phyloP scores from a whole-genome alignment of 1,140 invertebrate genomes.

The Caenorhabditis inopinata region DNA sequence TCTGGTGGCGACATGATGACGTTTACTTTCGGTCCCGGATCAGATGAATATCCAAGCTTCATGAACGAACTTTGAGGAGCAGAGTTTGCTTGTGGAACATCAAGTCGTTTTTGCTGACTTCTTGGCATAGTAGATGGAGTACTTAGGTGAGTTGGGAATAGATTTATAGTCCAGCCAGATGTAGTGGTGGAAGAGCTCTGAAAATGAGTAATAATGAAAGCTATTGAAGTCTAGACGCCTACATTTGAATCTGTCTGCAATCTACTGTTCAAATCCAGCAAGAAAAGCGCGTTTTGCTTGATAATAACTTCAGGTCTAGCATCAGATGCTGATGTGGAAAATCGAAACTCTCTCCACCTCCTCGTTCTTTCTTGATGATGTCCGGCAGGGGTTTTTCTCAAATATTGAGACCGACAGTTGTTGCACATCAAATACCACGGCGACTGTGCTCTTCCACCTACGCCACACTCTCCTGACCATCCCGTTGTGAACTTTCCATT shows the following conservation, averaged over 20 bases:
- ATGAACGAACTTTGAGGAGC: conserved; percentile 35
- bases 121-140: conserved; percentile 48
- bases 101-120: conserved; percentile 64
- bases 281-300: conserved; percentile 89
- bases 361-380: conserved; percentile 61
- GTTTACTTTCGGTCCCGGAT: conserved; percentile 42
- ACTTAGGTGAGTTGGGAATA: conserved; percentile 68
- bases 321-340: conserved; percentile 64
- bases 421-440: conserved; percentile 86
- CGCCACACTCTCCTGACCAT: conserved; percentile 84
- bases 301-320: conserved; percentile 78
- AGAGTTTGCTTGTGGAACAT: conserved; percentile 37
- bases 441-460: conserved; percentile 79
- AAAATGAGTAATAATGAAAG: not conserved
- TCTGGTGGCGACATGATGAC: conserved; percentile 25
- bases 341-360: conserved; percentile 56
- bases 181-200: conserved; percentile 65
- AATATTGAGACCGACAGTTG: conserved; percentile 79
- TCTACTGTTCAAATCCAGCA: conserved; percentile 82
- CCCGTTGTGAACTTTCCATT: conserved; percentile 81
- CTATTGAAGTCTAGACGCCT: conserved; percentile 26
- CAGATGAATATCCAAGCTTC: conserved; percentile 31
- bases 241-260: conserved; percentile 67
- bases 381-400: conserved; percentile 69
- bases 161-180: conserved; percentile 71